Evolutionary conservation across 2,888 invertebrate species (phyloP).

Genomic region (Apodemia hepburni): DNA sequence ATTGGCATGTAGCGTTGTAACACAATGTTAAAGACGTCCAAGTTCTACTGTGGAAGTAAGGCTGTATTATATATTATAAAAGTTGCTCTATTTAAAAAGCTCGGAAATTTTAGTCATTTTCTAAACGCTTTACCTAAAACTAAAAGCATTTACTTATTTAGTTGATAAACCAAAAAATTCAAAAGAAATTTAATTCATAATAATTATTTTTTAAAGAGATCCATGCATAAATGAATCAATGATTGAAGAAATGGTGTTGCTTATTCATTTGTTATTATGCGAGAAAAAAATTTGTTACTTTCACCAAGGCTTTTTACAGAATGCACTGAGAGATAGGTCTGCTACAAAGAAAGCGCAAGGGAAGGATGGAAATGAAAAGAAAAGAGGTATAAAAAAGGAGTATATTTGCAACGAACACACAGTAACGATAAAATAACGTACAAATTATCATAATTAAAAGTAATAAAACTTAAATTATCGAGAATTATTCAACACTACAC

Average conservation of each 20-base stretch:
- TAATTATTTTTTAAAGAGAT: conserved; percentile 57
- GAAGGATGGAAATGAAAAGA: conserved; percentile 78
- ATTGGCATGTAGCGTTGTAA: conserved; percentile 15
- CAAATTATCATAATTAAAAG: conserved; percentile 48
- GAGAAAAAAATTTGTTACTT: conserved; percentile 61
- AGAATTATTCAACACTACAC: conserved; percentile 47
- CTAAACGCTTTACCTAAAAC: conserved; percentile 70
- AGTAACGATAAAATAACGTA: conserved; percentile 71
- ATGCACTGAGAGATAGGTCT: conserved; percentile 68
- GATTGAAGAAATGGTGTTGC: conserved; percentile 78
- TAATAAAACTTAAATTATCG: conserved; percentile 53
- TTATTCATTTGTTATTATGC: conserved; percentile 56
- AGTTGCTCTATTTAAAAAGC: conserved; percentile 57
- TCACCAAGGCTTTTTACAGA: conserved; percentile 68
- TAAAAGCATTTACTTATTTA: conserved; percentile 69
- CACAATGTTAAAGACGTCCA: conserved; percentile 24
- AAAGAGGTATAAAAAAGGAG: conserved; percentile 76
- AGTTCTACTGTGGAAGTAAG: conserved; percentile 42
- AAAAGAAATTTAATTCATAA: conserved; percentile 32
- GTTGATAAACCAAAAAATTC: conserved; percentile 39
- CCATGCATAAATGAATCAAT: conserved; percentile 77
- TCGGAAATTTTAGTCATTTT: conserved; percentile 60
- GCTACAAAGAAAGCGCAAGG: conserved; percentile 70
- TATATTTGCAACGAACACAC: conserved; percentile 80
- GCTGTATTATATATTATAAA: conserved; percentile 43